Evolutionary conservation across 2,113 vertebrate genomes (phyloP).

Genomic region (Shinisaurus crocodilurus): DNA sequence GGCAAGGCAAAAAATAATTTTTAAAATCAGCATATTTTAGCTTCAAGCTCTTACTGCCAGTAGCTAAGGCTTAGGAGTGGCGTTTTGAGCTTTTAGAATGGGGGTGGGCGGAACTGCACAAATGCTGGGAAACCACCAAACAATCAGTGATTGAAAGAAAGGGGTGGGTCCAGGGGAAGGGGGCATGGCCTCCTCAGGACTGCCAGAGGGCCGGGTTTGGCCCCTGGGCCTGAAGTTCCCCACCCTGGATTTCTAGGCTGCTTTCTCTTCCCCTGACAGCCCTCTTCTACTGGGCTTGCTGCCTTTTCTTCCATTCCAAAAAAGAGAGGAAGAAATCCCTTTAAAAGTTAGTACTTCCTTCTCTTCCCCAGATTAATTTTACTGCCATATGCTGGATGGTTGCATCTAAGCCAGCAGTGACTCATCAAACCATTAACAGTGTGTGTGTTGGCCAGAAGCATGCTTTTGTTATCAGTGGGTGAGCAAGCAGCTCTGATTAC

Average conservation of each 20-base stretch:
- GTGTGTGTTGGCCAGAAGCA: slow-evolving; percentile 55
- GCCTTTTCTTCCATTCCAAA: background rate
- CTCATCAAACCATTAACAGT: slow-evolving; percentile 33
- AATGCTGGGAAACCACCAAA: no score
- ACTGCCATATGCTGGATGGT: fast-evolving
- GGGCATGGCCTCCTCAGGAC: no score
- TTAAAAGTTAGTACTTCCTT: slow-evolving; percentile 35
- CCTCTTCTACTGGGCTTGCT: background rate
- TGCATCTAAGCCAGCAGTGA: slow-evolving; percentile 37
- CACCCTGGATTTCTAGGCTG: slow-evolving; percentile 31
- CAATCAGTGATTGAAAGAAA: no score
- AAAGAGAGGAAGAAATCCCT: background rate
- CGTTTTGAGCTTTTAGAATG: no score
- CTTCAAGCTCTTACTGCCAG: no score
- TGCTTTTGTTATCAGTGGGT: background rate
- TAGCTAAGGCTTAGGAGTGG: no score
- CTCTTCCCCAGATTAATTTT: background rate
- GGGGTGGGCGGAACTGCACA: no score
- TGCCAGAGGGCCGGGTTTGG: background rate
- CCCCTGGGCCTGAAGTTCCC: background rate
- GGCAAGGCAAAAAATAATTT: no score
- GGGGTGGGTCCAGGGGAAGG: no score
- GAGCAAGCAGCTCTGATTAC: background rate
- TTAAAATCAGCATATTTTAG: no score
- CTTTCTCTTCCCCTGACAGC: background rate